These are phyloP conservation scores for Notodonta dromedarius DNA, from an alignment of 2,888 invertebrate genomes.

Conservation along the genomic window DNA sequence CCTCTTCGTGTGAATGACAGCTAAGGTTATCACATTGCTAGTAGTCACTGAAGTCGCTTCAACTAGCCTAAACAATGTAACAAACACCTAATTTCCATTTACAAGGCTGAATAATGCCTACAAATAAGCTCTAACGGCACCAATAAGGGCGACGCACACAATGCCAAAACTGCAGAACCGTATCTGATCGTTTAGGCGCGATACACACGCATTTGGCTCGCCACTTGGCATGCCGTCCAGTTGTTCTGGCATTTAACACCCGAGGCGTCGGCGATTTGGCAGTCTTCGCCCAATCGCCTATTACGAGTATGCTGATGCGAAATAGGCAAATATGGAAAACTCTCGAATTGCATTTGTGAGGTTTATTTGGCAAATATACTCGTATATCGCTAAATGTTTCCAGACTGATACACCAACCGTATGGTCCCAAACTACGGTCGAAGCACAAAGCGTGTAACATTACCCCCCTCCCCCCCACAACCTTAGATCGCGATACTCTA, in stretches of 20 bases:
- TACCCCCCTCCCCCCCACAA: no score
- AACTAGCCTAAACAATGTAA: no score
- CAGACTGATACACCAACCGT: no score
- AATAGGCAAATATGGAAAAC: constrained; percentile 20
- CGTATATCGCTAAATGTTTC: no score
- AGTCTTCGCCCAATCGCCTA: constrained; percentile 55
- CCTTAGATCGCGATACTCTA: neutral
- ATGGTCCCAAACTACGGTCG: no score
- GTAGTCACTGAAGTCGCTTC: no score
- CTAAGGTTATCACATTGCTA: no score
- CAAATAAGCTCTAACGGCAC: constrained; percentile 17
- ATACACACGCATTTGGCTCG: constrained; percentile 60
- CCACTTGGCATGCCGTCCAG: constrained; percentile 48
- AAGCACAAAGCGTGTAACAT: no score
- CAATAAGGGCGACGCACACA: constrained; percentile 32
- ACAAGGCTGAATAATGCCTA: neutral
- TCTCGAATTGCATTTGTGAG: constrained; percentile 6
- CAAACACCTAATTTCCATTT: constrained; percentile 7
- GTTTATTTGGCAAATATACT: neutral
- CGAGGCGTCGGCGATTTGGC: constrained; percentile 66
- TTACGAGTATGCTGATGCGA: constrained; percentile 59
- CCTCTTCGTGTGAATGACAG: no score
- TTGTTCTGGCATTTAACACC: constrained; percentile 58
- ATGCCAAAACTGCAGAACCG: constrained; percentile 29
- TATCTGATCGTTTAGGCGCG: constrained; percentile 48